Base-by-base conservation (phyloP, 2,797 vertebrate genomes). In the Sebastolobus altivelis region DNA sequence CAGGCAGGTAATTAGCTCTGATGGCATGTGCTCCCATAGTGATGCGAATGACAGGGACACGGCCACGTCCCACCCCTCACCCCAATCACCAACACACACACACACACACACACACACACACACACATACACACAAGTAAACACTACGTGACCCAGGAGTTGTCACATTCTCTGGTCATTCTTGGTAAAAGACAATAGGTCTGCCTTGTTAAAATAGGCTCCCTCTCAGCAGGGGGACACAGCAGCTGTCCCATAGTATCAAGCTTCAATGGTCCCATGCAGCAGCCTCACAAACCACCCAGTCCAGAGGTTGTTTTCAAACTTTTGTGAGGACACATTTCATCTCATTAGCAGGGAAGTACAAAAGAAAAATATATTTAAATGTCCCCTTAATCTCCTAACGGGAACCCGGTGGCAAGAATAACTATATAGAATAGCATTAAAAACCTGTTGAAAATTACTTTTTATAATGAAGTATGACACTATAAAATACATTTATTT, bases 1-100 rank as follows among this genome's bases (percentile, higher is more conserved):
- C 90, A 92, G 84, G 89, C 93, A 90, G 91, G 92, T 95, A 93
- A 95, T 95, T 95, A 95, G 92, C 89, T 94, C 88, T 77, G 89
- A 87, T 87, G 93, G 88, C 92, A 92, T 95, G 92, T 89, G 90
- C 91, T 93, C 92, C 94, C 85, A 94, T 89, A 88, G 93, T 82
- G 84, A 94, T 89, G 92, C 55, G 77, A 92, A 90, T 85, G 85
- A 87, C 65, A 76, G 79, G 77, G 82, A 89, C 79, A 81, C 33
- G 60, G 56, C 69, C 59, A 54, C 8, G n/a, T 84, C 77, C 82
- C 85, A 77, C 84, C 85, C 79, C 84, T 84, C 86, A 72, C 76
- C 82, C 85, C 87, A 70, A 31, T 70, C 84, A 74, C 79, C 81
- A 40, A 78, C 83, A 81, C 89, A 84, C 77, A 81, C 60, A 75